Evolutionary conservation across 1,140 invertebrate species (phyloP).

Genomic region (Brachionus calyciflorus): DNA sequence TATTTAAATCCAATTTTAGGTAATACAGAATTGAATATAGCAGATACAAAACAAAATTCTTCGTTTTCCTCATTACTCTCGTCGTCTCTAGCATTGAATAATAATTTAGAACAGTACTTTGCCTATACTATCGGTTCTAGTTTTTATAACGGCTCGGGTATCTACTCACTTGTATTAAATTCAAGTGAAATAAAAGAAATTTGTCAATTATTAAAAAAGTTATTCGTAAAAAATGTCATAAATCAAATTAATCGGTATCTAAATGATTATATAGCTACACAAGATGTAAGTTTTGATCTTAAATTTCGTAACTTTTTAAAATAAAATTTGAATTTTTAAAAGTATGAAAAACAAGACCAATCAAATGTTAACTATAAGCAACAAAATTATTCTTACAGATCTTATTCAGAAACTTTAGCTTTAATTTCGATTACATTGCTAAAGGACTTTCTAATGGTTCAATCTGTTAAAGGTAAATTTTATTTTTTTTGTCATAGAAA

Average conservation of each 20-base stretch:
- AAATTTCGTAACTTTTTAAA: not conserved
- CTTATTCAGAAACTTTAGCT: conserved; percentile 89
- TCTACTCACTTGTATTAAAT: conserved; percentile 10
- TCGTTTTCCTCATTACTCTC: not conserved
- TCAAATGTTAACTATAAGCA: not conserved
- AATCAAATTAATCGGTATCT: conserved; percentile 32
- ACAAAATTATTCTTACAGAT: conserved; percentile 73
- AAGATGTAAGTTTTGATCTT: not conserved
- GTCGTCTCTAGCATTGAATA: conserved; percentile 10
- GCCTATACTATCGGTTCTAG: conserved; percentile 31
- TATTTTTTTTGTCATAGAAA: conserved; percentile 38
- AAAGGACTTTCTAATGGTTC: conserved; percentile 81
- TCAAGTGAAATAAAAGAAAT: conserved; percentile 11
- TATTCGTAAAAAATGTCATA: conserved; percentile 29
- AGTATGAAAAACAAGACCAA: not conserved
- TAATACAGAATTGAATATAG: not conserved
- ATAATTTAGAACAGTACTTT: conserved; percentile 37
- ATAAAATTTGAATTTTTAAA: not conserved
- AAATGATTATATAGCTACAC: not conserved
- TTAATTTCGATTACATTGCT: conserved; percentile 86
- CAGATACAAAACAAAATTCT: not conserved
- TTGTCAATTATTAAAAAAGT: conserved; percentile 27
- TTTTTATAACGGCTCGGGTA: conserved; percentile 21
- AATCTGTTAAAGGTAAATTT: conserved; percentile 65
- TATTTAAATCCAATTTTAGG: conserved; percentile 43